Evolutionary conservation across 2,113 vertebrate genomes (phyloP).

Genomic region (Cyphomyrus plagiostoma): DNA sequence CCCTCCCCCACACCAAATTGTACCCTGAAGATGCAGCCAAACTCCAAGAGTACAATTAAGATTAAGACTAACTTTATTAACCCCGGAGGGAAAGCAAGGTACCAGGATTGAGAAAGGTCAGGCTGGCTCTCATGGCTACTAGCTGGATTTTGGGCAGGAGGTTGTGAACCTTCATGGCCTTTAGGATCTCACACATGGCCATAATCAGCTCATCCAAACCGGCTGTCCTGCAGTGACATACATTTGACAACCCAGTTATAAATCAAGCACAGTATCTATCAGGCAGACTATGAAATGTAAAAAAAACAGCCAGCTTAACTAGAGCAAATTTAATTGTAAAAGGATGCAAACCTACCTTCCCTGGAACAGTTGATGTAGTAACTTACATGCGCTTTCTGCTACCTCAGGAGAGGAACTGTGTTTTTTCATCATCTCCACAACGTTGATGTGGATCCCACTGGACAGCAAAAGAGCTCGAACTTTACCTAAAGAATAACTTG

Average conservation of each 20-base stretch:
- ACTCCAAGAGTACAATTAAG: neutral
- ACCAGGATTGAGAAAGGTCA: constrained; percentile 78
- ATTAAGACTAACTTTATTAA: neutral
- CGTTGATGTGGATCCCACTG: constrained; percentile 85
- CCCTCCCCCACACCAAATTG: no score
- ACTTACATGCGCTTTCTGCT: constrained; percentile 73
- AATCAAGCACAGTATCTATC: neutral
- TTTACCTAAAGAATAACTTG: constrained; percentile 55
- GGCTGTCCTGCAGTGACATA: constrained; percentile 55
- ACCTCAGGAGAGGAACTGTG: constrained; percentile 66
- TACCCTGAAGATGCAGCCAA: neutral
- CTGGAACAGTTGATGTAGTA: constrained; percentile 77
- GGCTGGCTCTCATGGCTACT: constrained; percentile 74
- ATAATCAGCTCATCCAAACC: constrained; percentile 73
- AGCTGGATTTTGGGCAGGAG: constrained; percentile 72
- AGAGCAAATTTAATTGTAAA: neutral
- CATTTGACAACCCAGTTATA: neutral
- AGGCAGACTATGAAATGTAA: neutral
- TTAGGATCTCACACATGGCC: constrained; percentile 70
- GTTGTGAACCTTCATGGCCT: constrained; percentile 72
- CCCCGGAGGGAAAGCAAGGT: constrained; percentile 19
- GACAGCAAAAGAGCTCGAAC: constrained; percentile 73
- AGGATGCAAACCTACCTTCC: constrained; percentile 65
- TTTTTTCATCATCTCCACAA: constrained; percentile 83
- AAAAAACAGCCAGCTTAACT: neutral